phyloP scores from a whole-genome alignment of 2,113 vertebrate genomes.

The Marcusenius ussheri region DNA sequence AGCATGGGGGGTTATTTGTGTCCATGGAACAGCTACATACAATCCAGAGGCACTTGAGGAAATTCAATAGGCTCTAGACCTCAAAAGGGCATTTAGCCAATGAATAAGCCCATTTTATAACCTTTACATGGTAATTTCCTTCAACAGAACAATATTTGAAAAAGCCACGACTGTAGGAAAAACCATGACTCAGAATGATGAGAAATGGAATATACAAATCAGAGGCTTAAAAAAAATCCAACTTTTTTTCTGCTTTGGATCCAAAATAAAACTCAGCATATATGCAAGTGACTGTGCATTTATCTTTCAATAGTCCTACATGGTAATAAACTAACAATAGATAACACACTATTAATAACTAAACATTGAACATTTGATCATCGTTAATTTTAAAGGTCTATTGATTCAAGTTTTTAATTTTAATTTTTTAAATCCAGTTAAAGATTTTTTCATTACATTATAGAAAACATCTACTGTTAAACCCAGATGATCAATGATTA shows the following conservation, averaged over 20 bases:
- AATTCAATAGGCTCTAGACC: not conserved
- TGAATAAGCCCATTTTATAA: not conserved
- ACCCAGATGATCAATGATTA: not conserved
- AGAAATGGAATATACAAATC: not conserved
- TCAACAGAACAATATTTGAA: not conserved
- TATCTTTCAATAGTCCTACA: not conserved
- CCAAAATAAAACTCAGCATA: not conserved
- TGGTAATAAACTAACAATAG: not conserved
- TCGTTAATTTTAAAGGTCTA: not conserved
- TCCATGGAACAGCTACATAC: not conserved
- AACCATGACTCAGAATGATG: not conserved
- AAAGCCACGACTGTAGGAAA: not conserved
- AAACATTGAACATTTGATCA: not conserved
- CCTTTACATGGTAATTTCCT: not conserved
- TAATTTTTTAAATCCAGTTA: not conserved
- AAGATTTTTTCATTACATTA: not conserved
- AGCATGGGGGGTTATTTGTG: not conserved
- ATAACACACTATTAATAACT: not conserved
- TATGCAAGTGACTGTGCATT: not conserved
- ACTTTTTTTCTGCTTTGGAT: not conserved
- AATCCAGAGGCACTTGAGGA: not conserved
- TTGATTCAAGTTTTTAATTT: not conserved
- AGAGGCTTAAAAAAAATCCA: not conserved
- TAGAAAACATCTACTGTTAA: not conserved
- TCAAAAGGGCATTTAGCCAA: not conserved